Conservation (phyloP, 2,888 invertebrate species). For the Eilema griseolum region DNA sequence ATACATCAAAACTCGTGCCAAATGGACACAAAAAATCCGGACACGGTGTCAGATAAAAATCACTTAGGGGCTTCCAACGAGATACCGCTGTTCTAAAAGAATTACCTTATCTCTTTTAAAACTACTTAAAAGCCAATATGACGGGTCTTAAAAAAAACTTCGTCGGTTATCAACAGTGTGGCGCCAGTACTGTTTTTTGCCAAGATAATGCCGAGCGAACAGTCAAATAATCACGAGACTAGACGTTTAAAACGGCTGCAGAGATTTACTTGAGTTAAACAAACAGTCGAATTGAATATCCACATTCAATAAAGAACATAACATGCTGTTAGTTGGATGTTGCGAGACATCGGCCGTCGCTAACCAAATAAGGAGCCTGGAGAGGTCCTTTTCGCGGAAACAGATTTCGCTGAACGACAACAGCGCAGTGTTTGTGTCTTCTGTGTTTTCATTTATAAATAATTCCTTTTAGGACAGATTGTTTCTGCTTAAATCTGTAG, state of each 20-base stretch:
- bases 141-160: slow-evolving; percentile 50
- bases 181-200: slow-evolving; percentile 73
- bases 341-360: slow-evolving; percentile 37
- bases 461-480: slow-evolving; percentile 42
- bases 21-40: slow-evolving; percentile 64
- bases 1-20: slow-evolving; percentile 70
- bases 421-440: slow-evolving; percentile 54
- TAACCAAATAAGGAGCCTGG: slow-evolving; percentile 53
- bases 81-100: slow-evolving; percentile 62
- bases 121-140: slow-evolving; percentile 50
- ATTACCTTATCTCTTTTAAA: slow-evolving; percentile 55
- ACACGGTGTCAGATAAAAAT: slow-evolving; percentile 67
- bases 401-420: slow-evolving; percentile 66
- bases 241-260: slow-evolving; percentile 39
- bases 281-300: slow-evolving; percentile 26
- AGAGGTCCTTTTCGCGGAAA: slow-evolving; percentile 62
- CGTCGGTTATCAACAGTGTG: slow-evolving; percentile 57
- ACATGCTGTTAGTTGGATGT: slow-evolving; percentile 22
- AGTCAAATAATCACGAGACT: slow-evolving; percentile 47
- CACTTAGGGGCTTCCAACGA: slow-evolving; percentile 65
- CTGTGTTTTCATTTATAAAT: slow-evolving; percentile 53
- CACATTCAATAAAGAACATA: slow-evolving; percentile 22
- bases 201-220: slow-evolving; percentile 49
- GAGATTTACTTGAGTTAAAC: slow-evolving; percentile 34
- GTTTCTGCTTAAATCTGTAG: slow-evolving; percentile 36